These are phyloP conservation scores for Mactra quadrangularis DNA, from an alignment of 1,140 invertebrate genomes.

Conservation along the genomic window DNA sequence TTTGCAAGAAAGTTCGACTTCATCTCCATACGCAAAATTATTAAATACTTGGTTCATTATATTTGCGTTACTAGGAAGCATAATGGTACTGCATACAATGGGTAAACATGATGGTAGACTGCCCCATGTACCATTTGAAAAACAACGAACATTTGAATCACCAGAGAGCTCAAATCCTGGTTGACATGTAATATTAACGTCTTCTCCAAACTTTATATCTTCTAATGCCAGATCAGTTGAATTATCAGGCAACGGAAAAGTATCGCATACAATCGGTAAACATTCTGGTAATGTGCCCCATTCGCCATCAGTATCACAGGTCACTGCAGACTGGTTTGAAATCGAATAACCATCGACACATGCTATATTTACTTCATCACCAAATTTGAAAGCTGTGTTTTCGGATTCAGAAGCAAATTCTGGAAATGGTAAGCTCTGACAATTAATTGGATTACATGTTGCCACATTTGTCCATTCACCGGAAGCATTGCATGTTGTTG, in stretches of 20 bases:
- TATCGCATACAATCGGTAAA: background rate
- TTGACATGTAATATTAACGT: background rate
- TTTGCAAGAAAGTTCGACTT: too few relatives aligned
- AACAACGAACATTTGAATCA: background rate
- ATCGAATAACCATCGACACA: background rate
- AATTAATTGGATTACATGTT: background rate
- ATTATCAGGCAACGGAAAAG: too few relatives aligned
- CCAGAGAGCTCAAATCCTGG: background rate
- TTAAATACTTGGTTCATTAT: too few relatives aligned
- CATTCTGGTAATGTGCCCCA: background rate
- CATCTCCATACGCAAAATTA: too few relatives aligned
- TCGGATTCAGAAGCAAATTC: too few relatives aligned
- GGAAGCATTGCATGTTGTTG: background rate
- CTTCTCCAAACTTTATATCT: background rate
- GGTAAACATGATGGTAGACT: background rate
- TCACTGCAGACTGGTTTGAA: background rate
- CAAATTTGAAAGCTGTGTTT: too few relatives aligned
- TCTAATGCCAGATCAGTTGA: background rate
- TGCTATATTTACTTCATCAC: background rate
- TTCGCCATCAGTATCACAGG: background rate
- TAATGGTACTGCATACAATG: too few relatives aligned
- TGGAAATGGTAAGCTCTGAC: too few relatives aligned
- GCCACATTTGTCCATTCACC: background rate
- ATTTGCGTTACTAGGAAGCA: too few relatives aligned
- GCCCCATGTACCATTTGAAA: background rate